phyloP scores from a whole-genome alignment of 1,140 invertebrate genomes.

The Bombus polaris region DNA sequence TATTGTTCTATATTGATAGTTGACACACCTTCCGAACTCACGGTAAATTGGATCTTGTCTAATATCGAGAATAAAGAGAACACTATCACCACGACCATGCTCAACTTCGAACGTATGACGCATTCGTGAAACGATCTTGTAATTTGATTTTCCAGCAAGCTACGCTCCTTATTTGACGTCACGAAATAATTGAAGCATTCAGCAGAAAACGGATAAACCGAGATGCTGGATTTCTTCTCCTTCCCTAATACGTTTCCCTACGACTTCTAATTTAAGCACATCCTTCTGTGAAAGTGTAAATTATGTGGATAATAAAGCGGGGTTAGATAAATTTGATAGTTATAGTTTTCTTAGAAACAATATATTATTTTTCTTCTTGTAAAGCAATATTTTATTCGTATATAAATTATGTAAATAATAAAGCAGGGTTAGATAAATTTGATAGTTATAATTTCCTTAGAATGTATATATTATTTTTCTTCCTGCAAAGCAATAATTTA shows the following conservation, averaged over 20 bases:
- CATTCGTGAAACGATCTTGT: not conserved
- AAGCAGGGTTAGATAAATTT: rapidly evolving
- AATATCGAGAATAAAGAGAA: constrained; percentile 34
- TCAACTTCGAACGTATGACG: not conserved
- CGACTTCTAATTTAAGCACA: not conserved
- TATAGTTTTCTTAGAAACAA: too few species aligned
- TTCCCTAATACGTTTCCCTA: not conserved
- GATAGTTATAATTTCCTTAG: too few species aligned
- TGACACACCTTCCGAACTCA: constrained; percentile 26
- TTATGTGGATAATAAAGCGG: rapidly evolving
- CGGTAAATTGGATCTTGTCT: constrained; percentile 35
- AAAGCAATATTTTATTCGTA: too few species aligned
- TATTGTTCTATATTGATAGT: constrained; percentile 39
- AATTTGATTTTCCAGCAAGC: not conserved
- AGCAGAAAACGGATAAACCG: not conserved
- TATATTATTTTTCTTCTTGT: too few species aligned
- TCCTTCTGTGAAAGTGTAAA: too few species aligned
- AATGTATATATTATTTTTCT: too few species aligned
- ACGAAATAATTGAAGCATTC: not conserved
- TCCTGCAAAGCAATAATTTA: too few species aligned
- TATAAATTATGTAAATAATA: too few species aligned
- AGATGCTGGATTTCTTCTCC: not conserved
- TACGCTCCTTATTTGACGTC: not conserved
- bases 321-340: too few species aligned
- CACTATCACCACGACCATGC: not conserved